Evolutionary conservation across 2,888 invertebrate genomes (phyloP).

Genomic region (Scaptomyza reducta): DNA sequence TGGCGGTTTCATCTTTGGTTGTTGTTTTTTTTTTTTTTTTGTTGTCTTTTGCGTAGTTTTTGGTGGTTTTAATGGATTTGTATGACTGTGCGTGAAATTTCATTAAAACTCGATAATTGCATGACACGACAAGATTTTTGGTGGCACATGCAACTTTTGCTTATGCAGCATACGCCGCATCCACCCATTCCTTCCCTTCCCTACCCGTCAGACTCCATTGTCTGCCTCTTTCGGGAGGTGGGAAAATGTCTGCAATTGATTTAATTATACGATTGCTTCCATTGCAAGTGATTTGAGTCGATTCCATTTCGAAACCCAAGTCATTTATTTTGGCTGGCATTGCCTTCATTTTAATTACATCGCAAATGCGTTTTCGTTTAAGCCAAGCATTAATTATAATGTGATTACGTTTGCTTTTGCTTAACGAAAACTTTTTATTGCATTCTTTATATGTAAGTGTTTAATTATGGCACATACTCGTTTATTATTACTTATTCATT

Average conservation of each 20-base stretch:
- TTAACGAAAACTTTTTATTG: not conserved
- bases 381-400: conserved; percentile 28
- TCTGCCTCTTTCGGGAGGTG: conserved; percentile 5
- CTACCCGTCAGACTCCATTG: conserved; percentile 12
- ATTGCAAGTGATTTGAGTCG: conserved; percentile 51
- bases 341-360: conserved; percentile 43
- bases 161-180: conserved; percentile 18
- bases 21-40: conserved; percentile 2
- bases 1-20: conserved; percentile 12
- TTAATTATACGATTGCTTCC: conserved; percentile 55
- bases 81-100: conserved; percentile 71
- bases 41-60: conserved; percentile 11
- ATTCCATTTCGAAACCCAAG: conserved; percentile 26
- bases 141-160: conserved; percentile 33
- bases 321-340: conserved; percentile 21
- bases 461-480: no score
- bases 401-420: conserved; percentile 20
- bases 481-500: no score
- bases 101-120: conserved; percentile 78
- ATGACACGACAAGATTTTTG: conserved; percentile 70
- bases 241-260: conserved; percentile 55
- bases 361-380: conserved; percentile 21
- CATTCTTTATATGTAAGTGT: not conserved
- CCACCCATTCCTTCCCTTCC: not conserved
- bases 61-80: conserved; percentile 54